Conservation (phyloP, 2,888 invertebrate species). For the Drosophila quinaria region DNA sequence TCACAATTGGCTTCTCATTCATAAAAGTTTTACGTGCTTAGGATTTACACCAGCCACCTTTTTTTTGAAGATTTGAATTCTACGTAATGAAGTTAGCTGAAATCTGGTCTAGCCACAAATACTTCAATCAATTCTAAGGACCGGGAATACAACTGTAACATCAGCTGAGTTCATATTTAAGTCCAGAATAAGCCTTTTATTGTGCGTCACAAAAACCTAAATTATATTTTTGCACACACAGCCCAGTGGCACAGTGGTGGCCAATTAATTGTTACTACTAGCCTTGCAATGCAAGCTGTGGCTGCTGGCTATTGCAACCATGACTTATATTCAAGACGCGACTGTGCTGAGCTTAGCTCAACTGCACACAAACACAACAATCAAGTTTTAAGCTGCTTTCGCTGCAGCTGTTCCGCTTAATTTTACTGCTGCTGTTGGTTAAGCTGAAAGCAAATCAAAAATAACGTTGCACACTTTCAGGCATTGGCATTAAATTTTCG, state of each 20-base stretch:
- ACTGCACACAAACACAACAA: constrained; percentile 3
- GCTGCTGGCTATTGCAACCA: no score
- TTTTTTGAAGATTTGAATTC: background rate
- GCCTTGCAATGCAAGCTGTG: background rate
- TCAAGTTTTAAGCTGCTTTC: constrained; percentile 19
- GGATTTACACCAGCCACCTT: constrained; percentile 3
- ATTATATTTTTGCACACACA: background rate
- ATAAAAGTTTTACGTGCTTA: constrained; percentile 46
- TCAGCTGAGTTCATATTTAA: background rate
- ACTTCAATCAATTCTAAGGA: constrained; percentile 4
- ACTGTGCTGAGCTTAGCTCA: constrained; percentile 9
- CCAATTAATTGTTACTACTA: background rate
- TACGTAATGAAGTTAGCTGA: background rate
- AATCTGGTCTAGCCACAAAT: background rate
- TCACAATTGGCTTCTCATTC: constrained; percentile 50
- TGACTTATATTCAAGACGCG: background rate
- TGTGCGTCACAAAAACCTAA: background rate
- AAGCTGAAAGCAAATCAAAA: constrained; percentile 6
- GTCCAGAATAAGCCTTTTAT: background rate
- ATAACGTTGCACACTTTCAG: constrained; percentile 7
- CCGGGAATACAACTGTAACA: background rate
- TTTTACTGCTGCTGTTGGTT: background rate
- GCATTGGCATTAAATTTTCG: background rate
- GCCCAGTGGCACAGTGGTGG: background rate
- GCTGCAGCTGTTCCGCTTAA: constrained; percentile 9